Base-by-base conservation (phyloP, 2,113 vertebrate species). In the Neomonachus schauinslandi region DNA sequence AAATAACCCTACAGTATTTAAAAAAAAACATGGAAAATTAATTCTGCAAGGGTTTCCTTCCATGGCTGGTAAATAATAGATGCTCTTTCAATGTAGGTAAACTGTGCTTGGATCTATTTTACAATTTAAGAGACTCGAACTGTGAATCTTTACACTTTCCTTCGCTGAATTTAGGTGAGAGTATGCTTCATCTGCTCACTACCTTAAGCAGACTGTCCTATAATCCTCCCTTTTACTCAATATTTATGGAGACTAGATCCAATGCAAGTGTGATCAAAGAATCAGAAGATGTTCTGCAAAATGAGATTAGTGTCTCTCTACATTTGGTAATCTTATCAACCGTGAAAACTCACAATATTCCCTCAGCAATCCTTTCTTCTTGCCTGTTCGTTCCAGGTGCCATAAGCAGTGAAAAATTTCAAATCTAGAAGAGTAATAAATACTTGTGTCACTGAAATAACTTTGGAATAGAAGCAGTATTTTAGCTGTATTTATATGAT, bases 131-230 rank as follows among this genome's bases (percentile, higher is more conserved):
- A 96, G 33, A 74, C 28, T 76, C 71, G 95, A 97, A 11, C 87
- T 86, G n/a, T 92, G n/a, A 94, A 76, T 84, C 71, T 91, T 93
- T 85, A 57, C 46, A 49, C 15, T 28, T 94, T 89, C 2, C n/a
- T 94, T 90, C 36, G 59, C 59, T 80, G 16, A 69, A 74, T 84
- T 96, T 85, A 95, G 26, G 33, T 92, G 49, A 96, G 16, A 80
- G 49, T 90, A 7, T 76, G 26, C 65, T 90, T 91, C 10, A 72
- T 86, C 82, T 91, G 51, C 39, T 96, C 21, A 39, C n/a, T 42
- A 89, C 80, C 55, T 76, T 57, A 51, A 61, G 11, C 61, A 91
- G 63, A 81, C 8, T 94, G 57, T 42, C 81, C 1, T 89, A 57
- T 81, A 42, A 28, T 85, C n/a, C 53, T 79, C 19, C 89, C 8